Evolutionary conservation across 1,140 invertebrate genomes (phyloP).

Genomic region (Nebria ingens): DNA sequence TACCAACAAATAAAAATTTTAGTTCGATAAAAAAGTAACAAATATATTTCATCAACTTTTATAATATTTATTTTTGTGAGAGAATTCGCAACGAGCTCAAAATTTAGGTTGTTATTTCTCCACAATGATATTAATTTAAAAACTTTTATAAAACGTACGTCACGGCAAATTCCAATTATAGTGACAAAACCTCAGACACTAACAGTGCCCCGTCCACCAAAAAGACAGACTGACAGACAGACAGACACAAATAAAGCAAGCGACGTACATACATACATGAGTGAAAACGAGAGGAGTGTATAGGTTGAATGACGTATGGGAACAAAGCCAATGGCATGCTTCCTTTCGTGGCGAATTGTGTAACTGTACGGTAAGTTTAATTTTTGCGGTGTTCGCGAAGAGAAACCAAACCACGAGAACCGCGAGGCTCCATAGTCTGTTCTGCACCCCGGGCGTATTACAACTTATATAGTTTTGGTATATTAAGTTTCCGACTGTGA

Average conservation of each 20-base stretch:
- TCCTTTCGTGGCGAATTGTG: background rate
- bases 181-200: background rate
- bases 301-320: background rate
- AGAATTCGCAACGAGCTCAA: too few relatives aligned
- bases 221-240: too few relatives aligned
- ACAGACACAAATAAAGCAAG: background rate
- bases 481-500: background rate
- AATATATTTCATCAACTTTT: too few relatives aligned
- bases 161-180: background rate
- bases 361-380: background rate
- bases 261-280: too few relatives aligned
- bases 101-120: background rate
- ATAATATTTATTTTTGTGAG: too few relatives aligned
- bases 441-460: background rate
- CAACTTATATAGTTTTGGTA: background rate
- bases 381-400: background rate
- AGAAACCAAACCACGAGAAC: too few relatives aligned
- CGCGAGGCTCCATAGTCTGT: background rate
- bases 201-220: background rate
- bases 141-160: background rate
- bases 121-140: background rate
- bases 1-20: too few relatives aligned
- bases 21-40: too few relatives aligned
- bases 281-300: background rate
- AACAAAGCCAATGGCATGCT: background rate